Base-by-base conservation (phyloP, 2,113 vertebrate genomes). In the Lynx canadensis region DNA sequence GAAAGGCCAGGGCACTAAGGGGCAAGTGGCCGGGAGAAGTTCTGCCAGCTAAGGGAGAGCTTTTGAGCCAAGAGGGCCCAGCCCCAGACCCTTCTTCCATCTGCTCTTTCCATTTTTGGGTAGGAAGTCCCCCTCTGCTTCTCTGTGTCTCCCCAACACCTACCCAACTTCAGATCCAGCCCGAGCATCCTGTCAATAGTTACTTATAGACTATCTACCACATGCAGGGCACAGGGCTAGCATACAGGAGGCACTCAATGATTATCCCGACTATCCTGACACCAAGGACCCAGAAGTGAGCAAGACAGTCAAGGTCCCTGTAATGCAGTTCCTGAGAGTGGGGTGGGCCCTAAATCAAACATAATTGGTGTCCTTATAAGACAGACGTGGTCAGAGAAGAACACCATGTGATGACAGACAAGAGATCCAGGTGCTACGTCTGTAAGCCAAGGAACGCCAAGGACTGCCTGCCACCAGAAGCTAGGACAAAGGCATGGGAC, bases 341-440 rank as follows among this genome's bases (percentile, higher is more conserved):
- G 29, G 41, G 68, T 2, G 15, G 78, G 10, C 10, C 45, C 45
- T 19, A 21, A 23, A 55, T 55, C 36, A 15, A 86, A n/a, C 60
- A 23, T 25, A 23, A 60, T 8, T 33, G 27, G n/a, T 66, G 57
- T 76, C 33, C 7, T 66, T 38, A 29, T 9, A 31, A n/a, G 55
- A 76, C 27, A 50, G 41, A 78, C n/a, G 0, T 21, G 14, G 36
- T 60, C 36, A n/a, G 52, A 41, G 33, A 29, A 71, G 57, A 14
- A 52, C 18, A 8, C 2, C 13, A 31, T 0, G 27, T 12, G 27
- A 29, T 0, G 12, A 55, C 4, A 19, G 29, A n/a, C 21, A 19
- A 21, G 68, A 81, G 50, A 38, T 8, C 7, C 3, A 57, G 69
- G 57, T 13, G 45, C 74, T n/a, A 1, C 4, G 1, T 31, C 55